Base-by-base conservation (phyloP, 2,797 vertebrate species). In the Onychomys torridus region DNA sequence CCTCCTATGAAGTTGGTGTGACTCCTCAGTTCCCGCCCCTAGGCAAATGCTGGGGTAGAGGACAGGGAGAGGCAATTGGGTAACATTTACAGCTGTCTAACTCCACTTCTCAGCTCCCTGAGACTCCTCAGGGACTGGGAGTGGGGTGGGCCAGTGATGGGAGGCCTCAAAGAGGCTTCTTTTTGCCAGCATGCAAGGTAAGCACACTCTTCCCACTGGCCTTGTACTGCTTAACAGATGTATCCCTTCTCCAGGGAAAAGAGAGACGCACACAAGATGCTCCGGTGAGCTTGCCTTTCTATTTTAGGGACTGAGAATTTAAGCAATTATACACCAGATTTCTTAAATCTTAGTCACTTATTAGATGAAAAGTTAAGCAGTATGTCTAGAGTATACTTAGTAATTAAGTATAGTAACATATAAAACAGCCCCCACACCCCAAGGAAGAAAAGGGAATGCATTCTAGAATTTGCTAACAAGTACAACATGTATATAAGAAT, bases 291-390 rank as follows among this genome's bases (percentile, higher is more conserved):
- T 52, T 65, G 32, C 14, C 78, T 95, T 92, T 82, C 67, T 90
- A 29, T 76, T 95, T 96, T 55, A n/a, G 63, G 34, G 83, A 52
- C 69, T 55, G 91, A 83, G 46, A 76, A 52, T 19, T 87, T 67
- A 59, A 84, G 52, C 90, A 89, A 67, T 81, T 63, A 52, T 77
- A 79, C 27, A 25, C 7, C 43, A 61, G 2, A 82, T 77, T 86
- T 91, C 63, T 93, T 79, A 71, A 85, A 86, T 57, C 25, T 52
- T 87, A 46, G 61, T 81, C 23, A 59, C 65, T 87, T 92, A 69
- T 73, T 91, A 89, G 73, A 79, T 82, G 81, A 61, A 75, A 91
- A 93, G 77, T 84, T 76, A 89, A 96, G 46, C 65, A 67, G 4
- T 55, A n/a, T 67, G 9, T 96, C 29, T 91, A 76, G 93, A 83